These are phyloP conservation scores for Urosaurus nigricauda DNA, from an alignment of 2,797 vertebrate genomes.

Conservation along the genomic window DNA sequence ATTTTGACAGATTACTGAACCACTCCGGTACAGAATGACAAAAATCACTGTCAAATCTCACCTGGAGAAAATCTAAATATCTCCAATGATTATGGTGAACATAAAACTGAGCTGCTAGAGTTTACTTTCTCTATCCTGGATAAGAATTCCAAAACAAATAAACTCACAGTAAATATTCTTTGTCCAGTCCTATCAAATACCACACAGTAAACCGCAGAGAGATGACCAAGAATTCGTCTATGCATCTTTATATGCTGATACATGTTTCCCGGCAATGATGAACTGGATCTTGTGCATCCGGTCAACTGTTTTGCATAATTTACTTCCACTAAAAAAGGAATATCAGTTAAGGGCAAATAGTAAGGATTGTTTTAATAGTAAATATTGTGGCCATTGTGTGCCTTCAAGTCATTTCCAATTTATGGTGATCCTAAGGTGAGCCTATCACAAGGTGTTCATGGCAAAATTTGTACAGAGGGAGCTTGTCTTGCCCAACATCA, in stretches of 20 bases:
- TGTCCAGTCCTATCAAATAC: slow-evolving; percentile 97
- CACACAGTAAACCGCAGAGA: slow-evolving; percentile 98
- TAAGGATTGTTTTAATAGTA: slow-evolving; percentile 13
- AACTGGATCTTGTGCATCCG: slow-evolving; percentile 88
- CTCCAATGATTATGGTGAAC: accelerated
- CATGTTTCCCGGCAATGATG: slow-evolving; percentile 90
- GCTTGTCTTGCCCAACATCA: no score
- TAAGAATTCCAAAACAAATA: slow-evolving; percentile 3
- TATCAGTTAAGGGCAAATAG: slow-evolving; percentile 18
- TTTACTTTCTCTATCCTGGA: background rate
- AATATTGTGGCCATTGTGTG: no score
- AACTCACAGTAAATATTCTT: slow-evolving; percentile 98
- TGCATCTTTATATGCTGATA: slow-evolving; percentile 96
- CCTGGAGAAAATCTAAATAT: background rate
- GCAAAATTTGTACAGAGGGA: no score
- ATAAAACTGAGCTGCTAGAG: background rate
- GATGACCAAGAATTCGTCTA: slow-evolving; percentile 95
- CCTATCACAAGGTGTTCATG: no score
- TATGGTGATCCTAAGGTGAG: no score
- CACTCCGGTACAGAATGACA: background rate
- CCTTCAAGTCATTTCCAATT: no score
- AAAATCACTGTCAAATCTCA: background rate
- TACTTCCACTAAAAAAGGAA: slow-evolving; percentile 88
- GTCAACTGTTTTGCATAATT: slow-evolving; percentile 91
- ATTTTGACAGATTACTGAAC: background rate